Base-by-base conservation (phyloP, 2,797 vertebrate species). In the Nannoperca obscura region DNA sequence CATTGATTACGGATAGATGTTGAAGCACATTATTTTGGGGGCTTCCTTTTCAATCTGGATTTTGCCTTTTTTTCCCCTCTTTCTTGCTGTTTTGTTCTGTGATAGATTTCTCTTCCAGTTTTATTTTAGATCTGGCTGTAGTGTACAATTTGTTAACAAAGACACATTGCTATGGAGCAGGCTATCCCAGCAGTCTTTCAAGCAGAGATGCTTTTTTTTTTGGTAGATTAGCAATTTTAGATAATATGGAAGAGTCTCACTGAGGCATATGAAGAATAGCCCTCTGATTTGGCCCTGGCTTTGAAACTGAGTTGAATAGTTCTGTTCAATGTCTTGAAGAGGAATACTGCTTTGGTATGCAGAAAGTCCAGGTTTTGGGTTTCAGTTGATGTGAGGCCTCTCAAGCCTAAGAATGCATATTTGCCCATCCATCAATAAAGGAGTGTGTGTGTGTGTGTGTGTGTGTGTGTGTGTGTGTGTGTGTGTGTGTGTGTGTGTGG, bases 401-500 rank as follows among this genome's bases (percentile, higher is more conserved):
- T 91, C 80, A 81, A 86, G 74, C 67, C 82, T 72, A 82, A 90
- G 92, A 94, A 92, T 93, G 93, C 93, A 93, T 93, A 92, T 92
- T 94, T 93, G 86, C 81, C 90, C 86, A 88, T 94, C 89, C 81
- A 78, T 95, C 92, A 93, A 91, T 93, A 80, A 77, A 86, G 79
- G 92, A 93, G 80, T 90, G 87, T 84, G 86, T 85, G 88, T 89
- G 85, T 89, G 82, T 75, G 85, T 71, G n/a, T n/a, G n/a, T n/a
- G n/a, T n/a, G n/a, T n/a, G n/a, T n/a, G n/a, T n/a, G n/a, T n/a
- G n/a, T n/a, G 86, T 79, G 81, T 85, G 49, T 46, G 73, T 85
- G 83, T 74, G 86, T 84, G 89, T 84, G 86, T 90, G 86, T 74
- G 85, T 81, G 83, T 73, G 83, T 68, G 53, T 40, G 53, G 63